Conservation (phyloP, 2,113 vertebrate genomes). For the Phocoena sinus region DNA sequence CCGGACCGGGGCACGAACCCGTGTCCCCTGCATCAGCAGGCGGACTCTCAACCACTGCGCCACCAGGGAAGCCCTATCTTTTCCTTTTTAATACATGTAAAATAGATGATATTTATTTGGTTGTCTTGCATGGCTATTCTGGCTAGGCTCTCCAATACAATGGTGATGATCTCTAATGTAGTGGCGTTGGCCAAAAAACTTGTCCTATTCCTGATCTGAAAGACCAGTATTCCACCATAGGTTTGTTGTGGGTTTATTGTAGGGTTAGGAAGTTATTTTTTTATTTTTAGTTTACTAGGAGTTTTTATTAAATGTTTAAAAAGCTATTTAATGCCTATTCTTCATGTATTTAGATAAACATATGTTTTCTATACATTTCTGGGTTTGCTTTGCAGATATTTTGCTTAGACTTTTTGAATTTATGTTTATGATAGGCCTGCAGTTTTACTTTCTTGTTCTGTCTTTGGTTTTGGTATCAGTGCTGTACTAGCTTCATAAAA, state of each 20-base stretch:
- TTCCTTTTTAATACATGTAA: not conserved
- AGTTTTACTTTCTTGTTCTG: not conserved
- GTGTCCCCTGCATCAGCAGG: too few species aligned
- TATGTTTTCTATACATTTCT: not conserved
- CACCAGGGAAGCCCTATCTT: not conserved
- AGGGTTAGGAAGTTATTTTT: not conserved
- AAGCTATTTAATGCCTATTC: not conserved
- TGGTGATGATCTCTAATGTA: not conserved
- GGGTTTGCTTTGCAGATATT: not conserved
- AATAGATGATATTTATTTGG: not conserved
- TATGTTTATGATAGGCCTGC: not conserved
- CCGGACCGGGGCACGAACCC: too few species aligned
- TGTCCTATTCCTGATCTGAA: not conserved
- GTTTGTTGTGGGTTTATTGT: not conserved
- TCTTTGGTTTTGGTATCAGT: not conserved
- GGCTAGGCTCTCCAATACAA: not conserved
- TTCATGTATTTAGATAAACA: not conserved
- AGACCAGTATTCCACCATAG: not conserved
- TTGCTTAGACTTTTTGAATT: not conserved
- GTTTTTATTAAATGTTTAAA: not conserved
- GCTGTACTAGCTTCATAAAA: not conserved
- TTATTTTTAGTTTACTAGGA: not conserved
- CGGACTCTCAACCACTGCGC: too few species aligned
- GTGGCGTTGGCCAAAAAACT: not conserved
- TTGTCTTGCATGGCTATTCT: not conserved